phyloP scores from a whole-genome alignment of 2,888 invertebrate species.

The Phortica magna region DNA sequence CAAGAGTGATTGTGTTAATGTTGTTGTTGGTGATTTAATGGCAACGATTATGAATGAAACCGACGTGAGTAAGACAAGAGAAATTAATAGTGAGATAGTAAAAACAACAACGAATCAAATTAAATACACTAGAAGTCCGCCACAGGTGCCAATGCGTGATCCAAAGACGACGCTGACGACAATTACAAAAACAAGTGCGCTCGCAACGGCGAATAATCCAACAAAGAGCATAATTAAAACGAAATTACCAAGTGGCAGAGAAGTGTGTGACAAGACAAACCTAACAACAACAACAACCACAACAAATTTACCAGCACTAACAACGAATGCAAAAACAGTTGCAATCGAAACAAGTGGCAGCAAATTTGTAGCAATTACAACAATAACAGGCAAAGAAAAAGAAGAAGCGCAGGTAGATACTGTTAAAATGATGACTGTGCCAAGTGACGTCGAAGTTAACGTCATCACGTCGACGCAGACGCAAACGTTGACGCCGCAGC shows the following conservation, averaged over 20 bases:
- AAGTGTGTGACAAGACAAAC: not conserved
- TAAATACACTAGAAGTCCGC: conserved; percentile 59
- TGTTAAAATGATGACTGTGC: conserved; percentile 51
- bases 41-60: conserved; percentile 10
- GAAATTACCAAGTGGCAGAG: conserved; percentile 13
- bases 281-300: not conserved
- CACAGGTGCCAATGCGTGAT: conserved; percentile 62
- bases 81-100: conserved; percentile 6
- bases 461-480: not conserved
- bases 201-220: not conserved
- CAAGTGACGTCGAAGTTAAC: conserved; percentile 31
- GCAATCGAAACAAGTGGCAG: not conserved
- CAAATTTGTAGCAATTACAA: not conserved
- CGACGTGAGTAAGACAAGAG: not conserved
- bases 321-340: not conserved
- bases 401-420: not conserved
- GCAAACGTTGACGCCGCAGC: not conserved
- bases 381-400: not conserved
- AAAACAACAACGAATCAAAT: conserved; percentile 41
- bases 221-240: conserved; percentile 19
- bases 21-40: not conserved
- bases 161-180: conserved; percentile 57
- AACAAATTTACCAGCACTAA: not conserved
- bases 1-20: not conserved
- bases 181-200: conserved; percentile 11